phyloP scores from a whole-genome alignment of 2,113 vertebrate genomes.

The Chionis minor region DNA sequence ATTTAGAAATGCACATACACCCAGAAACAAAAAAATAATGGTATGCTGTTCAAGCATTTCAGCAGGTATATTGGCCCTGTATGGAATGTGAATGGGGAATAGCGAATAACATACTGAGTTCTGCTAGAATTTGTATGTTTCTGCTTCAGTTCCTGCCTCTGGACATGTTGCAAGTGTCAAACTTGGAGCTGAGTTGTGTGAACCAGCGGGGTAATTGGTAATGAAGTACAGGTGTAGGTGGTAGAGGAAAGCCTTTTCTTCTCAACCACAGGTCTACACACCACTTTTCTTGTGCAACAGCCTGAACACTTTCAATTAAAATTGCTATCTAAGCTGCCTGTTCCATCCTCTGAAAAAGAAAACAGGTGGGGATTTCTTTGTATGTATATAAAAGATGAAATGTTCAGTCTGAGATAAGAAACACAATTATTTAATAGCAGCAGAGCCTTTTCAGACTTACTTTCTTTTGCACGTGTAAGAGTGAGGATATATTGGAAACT shows the following conservation, averaged over 20 bases:
- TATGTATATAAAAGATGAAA: neutral
- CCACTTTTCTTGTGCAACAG: neutral
- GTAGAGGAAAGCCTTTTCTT: conserved; percentile 22
- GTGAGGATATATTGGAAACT: neutral
- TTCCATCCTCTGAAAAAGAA: neutral
- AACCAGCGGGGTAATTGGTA: conserved; percentile 24
- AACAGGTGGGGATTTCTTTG: neutral
- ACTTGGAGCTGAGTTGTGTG: neutral
- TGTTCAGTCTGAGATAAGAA: neutral
- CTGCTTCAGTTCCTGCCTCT: neutral
- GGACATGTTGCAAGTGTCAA: neutral
- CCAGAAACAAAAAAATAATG: neutral
- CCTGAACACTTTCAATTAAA: neutral
- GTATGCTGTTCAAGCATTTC: neutral
- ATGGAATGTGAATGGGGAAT: neutral
- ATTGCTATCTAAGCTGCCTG: neutral
- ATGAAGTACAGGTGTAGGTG: conserved; percentile 22
- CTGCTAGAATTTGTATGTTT: neutral
- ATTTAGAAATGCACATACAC: neutral
- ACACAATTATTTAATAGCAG: neutral
- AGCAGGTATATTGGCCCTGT: neutral
- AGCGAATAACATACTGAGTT: neutral
- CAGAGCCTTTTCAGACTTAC: neutral
- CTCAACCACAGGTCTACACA: neutral
- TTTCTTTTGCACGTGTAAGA: neutral